A percentile compares a stretch with the other conserved stretches of the same genome.
Evolutionary conservation across 1,140 invertebrate genomes (phyloP).

Genomic region (Trachymyrmex cornetzi): DNA sequence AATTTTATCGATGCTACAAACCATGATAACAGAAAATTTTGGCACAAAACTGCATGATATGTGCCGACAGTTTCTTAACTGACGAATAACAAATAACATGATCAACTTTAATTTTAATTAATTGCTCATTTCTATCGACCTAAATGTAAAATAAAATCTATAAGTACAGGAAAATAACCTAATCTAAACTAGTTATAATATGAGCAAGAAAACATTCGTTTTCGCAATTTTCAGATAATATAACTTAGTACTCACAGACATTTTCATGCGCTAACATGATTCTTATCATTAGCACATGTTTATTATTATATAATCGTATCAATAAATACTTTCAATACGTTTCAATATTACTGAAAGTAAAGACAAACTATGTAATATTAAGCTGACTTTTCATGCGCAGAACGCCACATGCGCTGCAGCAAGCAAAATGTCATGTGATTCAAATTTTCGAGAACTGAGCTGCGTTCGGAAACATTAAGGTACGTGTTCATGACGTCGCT

Average conservation of each 20-base stretch:
- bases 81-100: slow-evolving; percentile 81
- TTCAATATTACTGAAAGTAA: not conserved
- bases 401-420: not conserved
- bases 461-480: too few species aligned
- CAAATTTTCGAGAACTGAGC: too few species aligned
- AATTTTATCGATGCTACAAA: slow-evolving; percentile 66
- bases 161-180: not conserved
- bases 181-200: not conserved
- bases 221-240: not conserved
- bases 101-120: slow-evolving; percentile 61
- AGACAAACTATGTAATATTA: not conserved
- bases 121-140: not conserved
- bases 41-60: slow-evolving; percentile 72
- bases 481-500: too few species aligned
- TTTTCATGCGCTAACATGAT: slow-evolving; percentile 18
- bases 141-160: slow-evolving; percentile 25
- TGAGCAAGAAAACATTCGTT: not conserved
- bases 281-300: slow-evolving; percentile 9
- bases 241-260: slow-evolving; percentile 14
- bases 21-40: slow-evolving; percentile 75
- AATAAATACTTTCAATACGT: not conserved
- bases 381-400: not conserved
- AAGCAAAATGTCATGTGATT: not conserved
- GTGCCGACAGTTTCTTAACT: slow-evolving; percentile 73
- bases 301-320: not conserved